Conservation (phyloP, 2,113 vertebrate genomes). For the Furnarius figulus region DNA sequence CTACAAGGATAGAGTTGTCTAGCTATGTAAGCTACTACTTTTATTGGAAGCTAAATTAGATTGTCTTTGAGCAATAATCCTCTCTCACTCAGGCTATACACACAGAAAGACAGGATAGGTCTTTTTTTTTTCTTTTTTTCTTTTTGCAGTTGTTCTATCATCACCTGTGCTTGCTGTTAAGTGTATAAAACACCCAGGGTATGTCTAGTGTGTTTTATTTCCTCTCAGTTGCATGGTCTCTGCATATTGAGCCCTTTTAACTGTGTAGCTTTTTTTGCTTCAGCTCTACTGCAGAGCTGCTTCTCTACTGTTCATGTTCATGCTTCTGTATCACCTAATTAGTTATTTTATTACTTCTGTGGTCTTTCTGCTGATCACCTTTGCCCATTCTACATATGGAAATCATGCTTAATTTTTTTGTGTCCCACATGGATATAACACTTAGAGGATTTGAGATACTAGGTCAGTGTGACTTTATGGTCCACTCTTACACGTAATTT, state of each 20-base stretch:
- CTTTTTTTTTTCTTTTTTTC: conserved; percentile 6
- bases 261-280: background rate
- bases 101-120: background rate
- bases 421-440: background rate
- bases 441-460: background rate
- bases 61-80: background rate
- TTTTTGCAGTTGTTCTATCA: conserved; percentile 18
- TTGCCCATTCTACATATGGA: background rate
- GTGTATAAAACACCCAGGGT: background rate
- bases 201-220: conserved; percentile 10
- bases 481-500: background rate
- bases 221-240: conserved; percentile 1
- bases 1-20: background rate
- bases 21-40: background rate
- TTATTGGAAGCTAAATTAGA: background rate
- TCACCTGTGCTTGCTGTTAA: conserved; percentile 33
- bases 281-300: background rate
- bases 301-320: background rate
- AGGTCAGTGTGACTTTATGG: background rate
- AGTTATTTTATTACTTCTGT: background rate
- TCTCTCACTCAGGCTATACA: background rate
- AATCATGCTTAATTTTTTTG: background rate
- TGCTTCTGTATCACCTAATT: background rate
- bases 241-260: background rate
- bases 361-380: background rate